Evolutionary conservation across 2,113 vertebrate species (phyloP).

Genomic region (Spermophilus dauricus): DNA sequence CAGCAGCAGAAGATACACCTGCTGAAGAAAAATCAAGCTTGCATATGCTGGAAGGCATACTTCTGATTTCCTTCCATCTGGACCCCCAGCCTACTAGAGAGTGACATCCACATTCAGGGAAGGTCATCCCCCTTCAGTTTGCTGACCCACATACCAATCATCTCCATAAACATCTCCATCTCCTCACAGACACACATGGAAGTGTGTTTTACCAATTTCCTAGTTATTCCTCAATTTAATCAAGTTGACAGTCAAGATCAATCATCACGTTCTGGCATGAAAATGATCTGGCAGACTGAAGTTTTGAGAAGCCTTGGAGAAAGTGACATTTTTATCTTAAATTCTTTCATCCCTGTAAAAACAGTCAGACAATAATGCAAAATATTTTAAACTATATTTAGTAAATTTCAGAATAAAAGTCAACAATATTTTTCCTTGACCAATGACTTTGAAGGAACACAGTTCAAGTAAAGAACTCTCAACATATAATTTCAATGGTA

Average conservation of each 20-base stretch:
- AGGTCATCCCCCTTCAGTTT: not conserved
- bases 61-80: not conserved
- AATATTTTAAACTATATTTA: not conserved
- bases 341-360: not conserved
- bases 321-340: not conserved
- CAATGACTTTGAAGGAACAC: not conserved
- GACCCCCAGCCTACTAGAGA: not conserved
- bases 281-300: not conserved
- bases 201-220: not conserved
- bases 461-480: not conserved
- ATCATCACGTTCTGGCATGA: not conserved
- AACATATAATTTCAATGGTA: not conserved
- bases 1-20: not conserved
- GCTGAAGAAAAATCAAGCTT: not conserved
- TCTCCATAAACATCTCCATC: not conserved
- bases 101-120: not conserved
- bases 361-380: not conserved
- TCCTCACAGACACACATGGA: not conserved
- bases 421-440: not conserved
- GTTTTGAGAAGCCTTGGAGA: not conserved
- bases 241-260: not conserved
- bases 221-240: not conserved
- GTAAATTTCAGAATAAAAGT: not conserved
- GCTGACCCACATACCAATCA: not conserved
- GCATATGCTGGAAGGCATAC: too few species aligned